Evolutionary conservation across 1,140 invertebrate species (phyloP).

Genomic region (Drosophila navojoa): DNA sequence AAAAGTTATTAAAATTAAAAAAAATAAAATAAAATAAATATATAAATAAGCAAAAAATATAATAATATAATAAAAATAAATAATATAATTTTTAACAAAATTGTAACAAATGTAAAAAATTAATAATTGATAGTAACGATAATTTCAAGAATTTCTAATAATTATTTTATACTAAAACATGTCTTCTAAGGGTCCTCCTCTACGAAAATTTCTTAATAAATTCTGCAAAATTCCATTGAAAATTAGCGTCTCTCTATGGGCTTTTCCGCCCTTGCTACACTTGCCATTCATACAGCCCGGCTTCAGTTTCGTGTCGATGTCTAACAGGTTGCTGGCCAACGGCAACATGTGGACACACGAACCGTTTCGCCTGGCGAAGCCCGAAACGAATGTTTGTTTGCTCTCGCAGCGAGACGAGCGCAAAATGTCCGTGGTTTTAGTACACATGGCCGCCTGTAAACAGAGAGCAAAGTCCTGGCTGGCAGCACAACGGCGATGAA

Average conservation of each 20-base stretch:
- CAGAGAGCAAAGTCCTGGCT: slow-evolving; percentile 66
- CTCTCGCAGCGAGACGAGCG: slow-evolving; percentile 19
- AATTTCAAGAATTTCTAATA: too few species aligned
- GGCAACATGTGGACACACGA: slow-evolving; percentile 55
- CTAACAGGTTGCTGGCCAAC: slow-evolving; percentile 63
- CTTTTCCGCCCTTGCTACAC: background rate
- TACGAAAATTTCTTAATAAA: too few species aligned
- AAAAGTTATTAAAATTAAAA: too few species aligned
- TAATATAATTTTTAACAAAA: too few species aligned
- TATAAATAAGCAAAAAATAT: too few species aligned
- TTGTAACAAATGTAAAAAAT: too few species aligned
- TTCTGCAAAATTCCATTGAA: too few species aligned
- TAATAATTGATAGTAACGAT: too few species aligned
- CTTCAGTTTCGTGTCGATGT: slow-evolving; percentile 16
- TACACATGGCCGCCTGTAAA: slow-evolving; percentile 72
- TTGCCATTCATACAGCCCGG: slow-evolving; percentile 3
- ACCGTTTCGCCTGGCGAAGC: slow-evolving; percentile 13
- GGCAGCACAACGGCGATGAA: slow-evolving; percentile 38
- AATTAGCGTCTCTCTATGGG: background rate
- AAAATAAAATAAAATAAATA: too few species aligned
- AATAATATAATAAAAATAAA: too few species aligned
- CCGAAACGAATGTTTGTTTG: slow-evolving; percentile 2
- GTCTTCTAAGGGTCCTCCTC: too few species aligned
- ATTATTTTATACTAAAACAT: too few species aligned
- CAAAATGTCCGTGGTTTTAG: slow-evolving; percentile 48